Evolutionary conservation across 2,888 invertebrate genomes (phyloP).

Genomic region (Automeris io): DNA sequence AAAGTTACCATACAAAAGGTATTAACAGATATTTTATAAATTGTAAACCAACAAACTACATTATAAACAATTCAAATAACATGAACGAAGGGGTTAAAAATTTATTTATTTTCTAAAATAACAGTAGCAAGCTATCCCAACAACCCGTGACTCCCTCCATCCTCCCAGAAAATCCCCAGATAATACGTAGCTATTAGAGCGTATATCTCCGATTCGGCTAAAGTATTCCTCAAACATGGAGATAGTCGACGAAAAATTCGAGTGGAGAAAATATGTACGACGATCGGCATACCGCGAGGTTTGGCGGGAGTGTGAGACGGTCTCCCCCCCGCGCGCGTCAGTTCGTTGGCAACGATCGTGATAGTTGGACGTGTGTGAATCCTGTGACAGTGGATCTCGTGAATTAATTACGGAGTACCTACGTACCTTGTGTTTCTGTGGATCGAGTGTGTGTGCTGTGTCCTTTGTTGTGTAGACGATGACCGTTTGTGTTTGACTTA

Average conservation of each 20-base stretch:
- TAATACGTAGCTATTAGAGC: constrained; percentile 73
- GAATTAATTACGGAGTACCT: constrained; percentile 51
- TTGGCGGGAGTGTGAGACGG: constrained; percentile 42
- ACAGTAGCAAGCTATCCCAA: not conserved
- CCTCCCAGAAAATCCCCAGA: constrained; percentile 59
- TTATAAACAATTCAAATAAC: too few species aligned
- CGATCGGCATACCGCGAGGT: constrained; percentile 61
- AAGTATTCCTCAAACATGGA: constrained; percentile 75
- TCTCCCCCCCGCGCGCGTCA: constrained; percentile 43
- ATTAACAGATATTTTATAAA: too few species aligned
- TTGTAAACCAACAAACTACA: too few species aligned
- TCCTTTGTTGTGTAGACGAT: constrained; percentile 56
- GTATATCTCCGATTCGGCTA: constrained; percentile 71
- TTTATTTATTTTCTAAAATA: not conserved
- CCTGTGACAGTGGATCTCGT: constrained; percentile 43
- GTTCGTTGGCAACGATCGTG: constrained; percentile 51
- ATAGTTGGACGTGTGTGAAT: constrained; percentile 33
- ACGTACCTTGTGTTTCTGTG: constrained; percentile 57
- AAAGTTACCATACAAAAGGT: too few species aligned
- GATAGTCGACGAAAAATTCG: constrained; percentile 75
- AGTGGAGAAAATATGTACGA: constrained; percentile 74
- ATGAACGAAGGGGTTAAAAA: too few species aligned
- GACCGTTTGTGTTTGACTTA: constrained; percentile 71
- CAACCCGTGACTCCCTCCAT: constrained; percentile 27
- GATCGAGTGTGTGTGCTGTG: constrained; percentile 65